Conservation (phyloP, 64 coral and sea anemone species). For the Catalaphyllia jardinei region DNA sequence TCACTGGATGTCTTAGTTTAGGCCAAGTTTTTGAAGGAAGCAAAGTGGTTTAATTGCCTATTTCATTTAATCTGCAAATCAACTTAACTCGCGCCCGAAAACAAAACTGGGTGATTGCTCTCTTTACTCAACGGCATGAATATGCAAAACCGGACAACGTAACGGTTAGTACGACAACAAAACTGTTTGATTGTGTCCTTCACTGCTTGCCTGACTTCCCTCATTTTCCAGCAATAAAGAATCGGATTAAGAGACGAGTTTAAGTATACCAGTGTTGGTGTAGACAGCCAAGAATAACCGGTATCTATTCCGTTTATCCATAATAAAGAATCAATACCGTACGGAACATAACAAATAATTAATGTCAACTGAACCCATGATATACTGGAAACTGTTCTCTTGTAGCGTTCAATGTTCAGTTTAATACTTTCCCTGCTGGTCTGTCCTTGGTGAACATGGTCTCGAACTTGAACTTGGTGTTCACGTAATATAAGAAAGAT, state of each 20-base stretch:
- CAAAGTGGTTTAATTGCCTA: too few species aligned
- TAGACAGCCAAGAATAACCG: neutral
- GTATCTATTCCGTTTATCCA: neutral
- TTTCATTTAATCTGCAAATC: too few species aligned
- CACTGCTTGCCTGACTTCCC: neutral
- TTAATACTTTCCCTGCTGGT: neutral
- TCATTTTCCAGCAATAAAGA: conserved; percentile 1
- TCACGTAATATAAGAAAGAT: neutral
- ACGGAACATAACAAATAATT: neutral
- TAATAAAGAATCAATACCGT: neutral
- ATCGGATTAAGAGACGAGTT: neutral
- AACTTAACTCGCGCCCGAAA: too few species aligned
- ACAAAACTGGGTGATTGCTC: too few species aligned
- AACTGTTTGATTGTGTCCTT: neutral
- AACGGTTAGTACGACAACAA: neutral
- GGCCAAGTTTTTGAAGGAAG: too few species aligned
- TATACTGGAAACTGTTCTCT: neutral
- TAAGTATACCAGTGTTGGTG: neutral
- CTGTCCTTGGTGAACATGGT: neutral
- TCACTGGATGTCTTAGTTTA: too few species aligned
- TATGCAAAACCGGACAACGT: too few species aligned
- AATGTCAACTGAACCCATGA: neutral
- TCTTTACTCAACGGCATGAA: too few species aligned
- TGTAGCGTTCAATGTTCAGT: neutral
- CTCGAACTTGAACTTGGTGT: neutral